Percentiles rank a stretch among this genome's conserved stretches.
phyloP scores from a whole-genome alignment of 2,888 invertebrate species.

The Cheilosia pagana region DNA sequence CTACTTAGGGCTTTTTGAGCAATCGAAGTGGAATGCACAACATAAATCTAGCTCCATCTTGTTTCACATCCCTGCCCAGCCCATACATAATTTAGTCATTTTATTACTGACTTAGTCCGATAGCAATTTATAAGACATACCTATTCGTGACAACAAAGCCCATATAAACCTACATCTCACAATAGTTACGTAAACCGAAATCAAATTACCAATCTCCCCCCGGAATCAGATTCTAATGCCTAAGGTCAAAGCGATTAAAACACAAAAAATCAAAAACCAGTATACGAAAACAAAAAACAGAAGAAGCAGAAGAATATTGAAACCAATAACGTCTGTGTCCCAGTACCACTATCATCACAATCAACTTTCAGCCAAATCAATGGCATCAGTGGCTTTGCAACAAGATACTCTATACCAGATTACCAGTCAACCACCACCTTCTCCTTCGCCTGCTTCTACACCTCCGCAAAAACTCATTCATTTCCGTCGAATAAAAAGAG shows the following conservation, averaged over 20 bases:
- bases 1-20: too few species aligned
- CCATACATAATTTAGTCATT: conserved; percentile 28
- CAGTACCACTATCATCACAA: conserved; percentile 35
- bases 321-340: conserved; percentile 7
- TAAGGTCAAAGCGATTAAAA: conserved; percentile 64
- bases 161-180: conserved; percentile 21
- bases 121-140: conserved; percentile 36
- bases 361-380: conserved; percentile 44
- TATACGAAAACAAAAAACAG: background rate
- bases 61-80: too few species aligned
- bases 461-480: conserved; percentile 50
- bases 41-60: too few species aligned
- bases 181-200: conserved; percentile 54
- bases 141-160: conserved; percentile 25
- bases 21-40: too few species aligned
- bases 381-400: conserved; percentile 62
- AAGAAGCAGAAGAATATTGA: too few species aligned
- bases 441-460: background rate
- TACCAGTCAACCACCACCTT: conserved; percentile 18
- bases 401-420: conserved; percentile 34
- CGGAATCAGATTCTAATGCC: conserved; percentile 51
- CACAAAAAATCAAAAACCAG: conserved; percentile 58
- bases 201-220: conserved; percentile 65
- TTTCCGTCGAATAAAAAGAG: conserved; percentile 68
- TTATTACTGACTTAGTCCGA: conserved; percentile 36